These are phyloP conservation scores for Ascaphus truei DNA, from an alignment of 2,113 vertebrate species.

Conservation along the genomic window DNA sequence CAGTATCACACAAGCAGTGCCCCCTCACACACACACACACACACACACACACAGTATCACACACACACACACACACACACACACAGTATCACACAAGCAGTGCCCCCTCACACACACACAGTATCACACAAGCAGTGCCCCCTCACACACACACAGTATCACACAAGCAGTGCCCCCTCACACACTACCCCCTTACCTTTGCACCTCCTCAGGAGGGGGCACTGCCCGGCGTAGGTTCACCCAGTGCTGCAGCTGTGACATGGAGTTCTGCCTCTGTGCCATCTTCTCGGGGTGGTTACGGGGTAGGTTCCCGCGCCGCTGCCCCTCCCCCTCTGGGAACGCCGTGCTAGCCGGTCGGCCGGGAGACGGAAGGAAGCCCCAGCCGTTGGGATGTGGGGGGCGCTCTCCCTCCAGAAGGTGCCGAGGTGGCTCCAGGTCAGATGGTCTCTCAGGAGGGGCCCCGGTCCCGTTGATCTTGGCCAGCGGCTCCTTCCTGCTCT, in stretches of 20 bases:
- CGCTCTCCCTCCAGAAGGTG: slow-evolving; percentile 42
- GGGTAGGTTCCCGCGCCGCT: slow-evolving; percentile 67
- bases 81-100: too few relatives aligned
- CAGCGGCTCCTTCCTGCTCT: slow-evolving; percentile 61
- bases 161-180: too few relatives aligned
- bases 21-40: too few relatives aligned
- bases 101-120: too few relatives aligned
- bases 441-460: slow-evolving; percentile 45
- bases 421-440: slow-evolving; percentile 53
- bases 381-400: slow-evolving; percentile 69
- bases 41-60: too few relatives aligned
- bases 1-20: too few relatives aligned
- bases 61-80: too few relatives aligned
- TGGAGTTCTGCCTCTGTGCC: slow-evolving; percentile 92
- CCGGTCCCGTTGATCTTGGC: slow-evolving; percentile 58
- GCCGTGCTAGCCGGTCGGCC: slow-evolving; percentile 53
- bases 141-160: too few relatives aligned
- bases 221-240: slow-evolving; percentile 80
- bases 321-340: slow-evolving; percentile 58
- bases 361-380: slow-evolving; percentile 56
- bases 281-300: slow-evolving; percentile 75
- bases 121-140: too few relatives aligned
- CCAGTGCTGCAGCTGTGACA: slow-evolving; percentile 95
- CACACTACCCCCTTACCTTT: slow-evolving; percentile 62
- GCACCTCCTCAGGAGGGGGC: slow-evolving; percentile 70